These are phyloP conservation scores for Coreoperca whiteheadi DNA, from an alignment of 2,113 vertebrate species.

Conservation along the genomic window DNA sequence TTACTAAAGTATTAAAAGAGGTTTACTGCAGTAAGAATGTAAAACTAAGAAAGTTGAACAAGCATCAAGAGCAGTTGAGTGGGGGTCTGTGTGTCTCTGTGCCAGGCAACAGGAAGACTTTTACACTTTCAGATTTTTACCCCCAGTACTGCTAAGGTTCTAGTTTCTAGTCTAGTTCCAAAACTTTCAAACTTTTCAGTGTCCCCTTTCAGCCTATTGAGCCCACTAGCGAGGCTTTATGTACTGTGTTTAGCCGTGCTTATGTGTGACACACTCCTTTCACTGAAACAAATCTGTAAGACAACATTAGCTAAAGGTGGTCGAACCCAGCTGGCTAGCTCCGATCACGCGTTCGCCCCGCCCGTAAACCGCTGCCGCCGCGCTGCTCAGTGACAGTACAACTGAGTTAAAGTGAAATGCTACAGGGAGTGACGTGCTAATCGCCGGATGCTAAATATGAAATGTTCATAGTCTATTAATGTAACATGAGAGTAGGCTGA, in stretches of 20 bases:
- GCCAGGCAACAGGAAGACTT: too few species aligned
- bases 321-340: constrained; percentile 1
- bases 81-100: too few species aligned
- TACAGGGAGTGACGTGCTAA: background rate
- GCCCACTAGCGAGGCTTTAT: too few species aligned
- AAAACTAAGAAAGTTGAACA: background rate
- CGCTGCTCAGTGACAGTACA: constrained; percentile 1
- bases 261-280: background rate
- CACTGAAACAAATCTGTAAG: background rate
- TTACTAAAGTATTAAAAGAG: too few species aligned
- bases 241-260: background rate
- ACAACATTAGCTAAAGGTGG: constrained; percentile 6
- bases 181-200: background rate
- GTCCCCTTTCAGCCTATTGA: background rate
- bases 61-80: background rate
- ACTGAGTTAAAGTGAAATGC: constrained; percentile 5
- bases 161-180: too few species aligned
- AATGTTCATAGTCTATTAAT: background rate
- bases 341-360: background rate
- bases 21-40: too few species aligned
- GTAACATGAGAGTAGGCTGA: background rate
- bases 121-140: background rate
- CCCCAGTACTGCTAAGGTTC: background rate
- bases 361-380: background rate
- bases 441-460: background rate